Conservation (phyloP, 2,797 vertebrate genomes). For the Sebastes matsubarae region DNA sequence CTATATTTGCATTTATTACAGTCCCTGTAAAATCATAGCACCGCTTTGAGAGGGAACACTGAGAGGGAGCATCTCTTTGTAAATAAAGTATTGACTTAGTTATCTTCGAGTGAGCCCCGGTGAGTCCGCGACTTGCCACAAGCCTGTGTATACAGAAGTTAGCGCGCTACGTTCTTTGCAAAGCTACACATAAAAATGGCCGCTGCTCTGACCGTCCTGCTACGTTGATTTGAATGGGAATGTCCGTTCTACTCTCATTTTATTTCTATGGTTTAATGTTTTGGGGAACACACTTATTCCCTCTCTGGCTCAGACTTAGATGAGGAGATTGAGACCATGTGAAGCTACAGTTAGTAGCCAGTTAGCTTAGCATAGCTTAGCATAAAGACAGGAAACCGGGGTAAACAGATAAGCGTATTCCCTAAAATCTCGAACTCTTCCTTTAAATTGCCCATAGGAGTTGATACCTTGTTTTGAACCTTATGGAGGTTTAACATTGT, state of each 20-base stretch:
- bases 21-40: too few species aligned
- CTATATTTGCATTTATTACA: too few species aligned
- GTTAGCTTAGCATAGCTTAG: not conserved
- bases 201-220: not conserved
- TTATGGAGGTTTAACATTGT: conserved; percentile 21
- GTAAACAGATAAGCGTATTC: not conserved
- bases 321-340: not conserved
- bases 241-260: not conserved
- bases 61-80: too few species aligned
- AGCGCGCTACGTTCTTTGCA: too few species aligned
- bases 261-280: not conserved
- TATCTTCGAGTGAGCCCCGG: too few species aligned
- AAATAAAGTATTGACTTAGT: too few species aligned
- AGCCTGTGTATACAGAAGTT: not conserved
- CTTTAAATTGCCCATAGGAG: conserved; percentile 46
- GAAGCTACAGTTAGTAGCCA: not conserved
- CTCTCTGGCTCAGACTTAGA: not conserved
- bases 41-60: too few species aligned
- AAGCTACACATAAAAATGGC: too few species aligned
- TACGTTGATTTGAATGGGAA: not conserved
- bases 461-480: conserved; percentile 43
- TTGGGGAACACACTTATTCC: not conserved
- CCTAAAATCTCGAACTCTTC: not conserved
- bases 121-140: too few species aligned
- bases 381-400: not conserved